A percentile compares a stretch with the other conserved stretches of the same genome.
phyloP scores from a whole-genome alignment of 2,888 invertebrate species.

The Epistrophe grossulariae region DNA sequence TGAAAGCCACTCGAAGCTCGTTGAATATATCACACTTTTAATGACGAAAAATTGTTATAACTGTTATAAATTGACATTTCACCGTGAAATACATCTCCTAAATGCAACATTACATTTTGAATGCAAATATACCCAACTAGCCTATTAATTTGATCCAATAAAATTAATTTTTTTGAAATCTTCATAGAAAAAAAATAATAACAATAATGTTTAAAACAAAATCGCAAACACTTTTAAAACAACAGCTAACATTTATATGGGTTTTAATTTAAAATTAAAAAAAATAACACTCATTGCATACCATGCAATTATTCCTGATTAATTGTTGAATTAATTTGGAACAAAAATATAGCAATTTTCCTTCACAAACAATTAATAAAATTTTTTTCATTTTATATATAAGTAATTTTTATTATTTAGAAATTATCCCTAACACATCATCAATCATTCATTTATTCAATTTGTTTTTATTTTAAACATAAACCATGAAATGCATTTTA shows the following conservation, averaged over 20 bases:
- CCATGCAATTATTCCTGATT: conserved; percentile 1
- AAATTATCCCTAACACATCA: conserved; percentile 1
- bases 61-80: too few species aligned
- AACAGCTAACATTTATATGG: not conserved
- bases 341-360: not conserved
- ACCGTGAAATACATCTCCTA: too few species aligned
- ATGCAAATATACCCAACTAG: too few species aligned
- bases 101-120: too few species aligned
- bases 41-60: too few species aligned
- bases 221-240: not conserved
- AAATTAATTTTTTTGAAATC: too few species aligned
- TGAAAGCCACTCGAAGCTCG: too few species aligned
- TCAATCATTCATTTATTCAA: not conserved
- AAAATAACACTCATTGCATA: not conserved
- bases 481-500: conserved; percentile 1
- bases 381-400: not conserved
- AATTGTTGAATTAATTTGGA: not conserved
- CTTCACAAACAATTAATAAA: not conserved
- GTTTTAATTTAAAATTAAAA: not conserved
- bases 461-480: not conserved
- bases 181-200: too few species aligned
- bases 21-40: too few species aligned
- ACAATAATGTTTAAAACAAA: not conserved
- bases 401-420: not conserved
- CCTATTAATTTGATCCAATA: too few species aligned